These are phyloP conservation scores for Tachyglossus aculeatus DNA, from an alignment of 2,797 vertebrate species.

Conservation along the genomic window DNA sequence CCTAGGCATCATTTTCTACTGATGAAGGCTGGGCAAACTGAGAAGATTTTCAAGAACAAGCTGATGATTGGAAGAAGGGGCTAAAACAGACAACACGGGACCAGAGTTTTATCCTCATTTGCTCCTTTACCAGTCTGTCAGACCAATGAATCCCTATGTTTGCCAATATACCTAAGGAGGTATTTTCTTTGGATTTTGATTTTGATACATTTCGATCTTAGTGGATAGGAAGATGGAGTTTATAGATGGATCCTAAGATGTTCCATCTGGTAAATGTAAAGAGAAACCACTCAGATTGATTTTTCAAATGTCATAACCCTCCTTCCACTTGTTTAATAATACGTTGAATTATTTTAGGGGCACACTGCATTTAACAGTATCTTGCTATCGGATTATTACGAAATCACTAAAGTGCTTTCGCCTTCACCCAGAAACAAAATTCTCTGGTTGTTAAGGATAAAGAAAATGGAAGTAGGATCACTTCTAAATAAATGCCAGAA, in stretches of 20 bases:
- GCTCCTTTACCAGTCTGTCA: slow-evolving; percentile 1
- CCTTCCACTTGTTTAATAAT: background rate
- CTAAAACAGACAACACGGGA: slow-evolving; percentile 5
- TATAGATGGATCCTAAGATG: slow-evolving; percentile 5
- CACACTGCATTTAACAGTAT: background rate
- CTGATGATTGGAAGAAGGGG: slow-evolving; percentile 17
- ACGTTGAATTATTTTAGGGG: background rate
- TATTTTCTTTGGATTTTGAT: too few species aligned
- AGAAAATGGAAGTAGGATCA: background rate
- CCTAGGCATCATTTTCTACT: background rate
- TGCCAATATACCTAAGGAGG: slow-evolving; percentile 4
- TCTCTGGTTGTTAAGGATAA: background rate
- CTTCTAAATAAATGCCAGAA: background rate
- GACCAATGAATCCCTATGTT: background rate
- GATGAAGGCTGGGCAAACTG: slow-evolving; percentile 8
- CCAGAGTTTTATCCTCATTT: background rate
- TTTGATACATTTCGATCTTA: too few species aligned
- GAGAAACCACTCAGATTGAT: background rate
- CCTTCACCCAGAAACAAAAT: background rate
- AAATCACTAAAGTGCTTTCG: background rate
- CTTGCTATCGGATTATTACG: background rate
- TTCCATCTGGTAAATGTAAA: background rate
- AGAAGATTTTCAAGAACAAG: slow-evolving; percentile 9
- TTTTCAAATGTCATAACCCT: background rate
- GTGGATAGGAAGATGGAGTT: background rate